phyloP scores from a whole-genome alignment of 2,888 invertebrate species.

The Conomelus anceps region DNA sequence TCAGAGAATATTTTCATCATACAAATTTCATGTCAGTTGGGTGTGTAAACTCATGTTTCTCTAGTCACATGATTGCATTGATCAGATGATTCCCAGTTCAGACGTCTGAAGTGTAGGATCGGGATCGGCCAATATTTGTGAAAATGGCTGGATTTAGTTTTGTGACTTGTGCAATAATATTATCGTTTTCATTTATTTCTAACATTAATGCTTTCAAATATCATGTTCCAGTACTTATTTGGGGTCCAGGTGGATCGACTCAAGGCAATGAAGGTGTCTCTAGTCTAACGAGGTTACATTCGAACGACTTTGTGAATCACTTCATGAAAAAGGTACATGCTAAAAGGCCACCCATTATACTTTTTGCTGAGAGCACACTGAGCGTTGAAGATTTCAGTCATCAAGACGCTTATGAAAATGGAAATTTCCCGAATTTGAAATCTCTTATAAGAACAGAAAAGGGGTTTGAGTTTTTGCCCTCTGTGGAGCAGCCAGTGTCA shows the following conservation, averaged over 20 bases:
- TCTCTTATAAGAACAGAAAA: conserved; percentile 33
- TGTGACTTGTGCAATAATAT: neutral
- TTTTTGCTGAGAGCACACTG: conserved; percentile 50
- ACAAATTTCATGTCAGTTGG: too few species aligned
- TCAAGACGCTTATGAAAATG: conserved; percentile 43
- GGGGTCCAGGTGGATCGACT: neutral
- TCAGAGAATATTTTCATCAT: too few species aligned
- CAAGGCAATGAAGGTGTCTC: neutral
- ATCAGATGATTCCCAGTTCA: neutral
- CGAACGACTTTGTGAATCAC: conserved; percentile 30
- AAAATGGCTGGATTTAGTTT: neutral
- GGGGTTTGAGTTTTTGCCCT: conserved; percentile 46
- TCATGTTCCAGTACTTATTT: neutral
- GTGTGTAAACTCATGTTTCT: neutral
- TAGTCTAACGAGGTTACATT: neutral
- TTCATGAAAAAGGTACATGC: conserved; percentile 42
- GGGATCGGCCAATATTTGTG: neutral
- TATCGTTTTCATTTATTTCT: neutral
- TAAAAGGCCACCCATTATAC: conserved; percentile 44
- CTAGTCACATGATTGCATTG: neutral
- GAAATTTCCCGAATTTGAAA: conserved; percentile 30
- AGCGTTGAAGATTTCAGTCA: conserved; percentile 54
- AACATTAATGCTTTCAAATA: neutral
- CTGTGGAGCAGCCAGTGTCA: conserved; percentile 20
- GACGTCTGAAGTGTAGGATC: neutral